phyloP scores from a whole-genome alignment of 2,113 vertebrate genomes.

The Brachypteracias leptosomus region DNA sequence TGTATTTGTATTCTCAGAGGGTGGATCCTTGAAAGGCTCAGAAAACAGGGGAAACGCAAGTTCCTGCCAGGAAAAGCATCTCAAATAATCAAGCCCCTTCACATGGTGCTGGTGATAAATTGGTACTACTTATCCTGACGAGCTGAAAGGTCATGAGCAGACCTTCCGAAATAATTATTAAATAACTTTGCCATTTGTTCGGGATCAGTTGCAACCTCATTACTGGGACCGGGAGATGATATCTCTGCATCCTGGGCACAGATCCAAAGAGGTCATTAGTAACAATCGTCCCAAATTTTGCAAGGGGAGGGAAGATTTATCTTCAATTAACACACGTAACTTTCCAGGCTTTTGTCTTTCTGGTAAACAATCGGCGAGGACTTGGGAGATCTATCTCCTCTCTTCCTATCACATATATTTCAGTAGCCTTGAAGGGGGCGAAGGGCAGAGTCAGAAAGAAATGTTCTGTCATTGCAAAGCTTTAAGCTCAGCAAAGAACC shows the following conservation, averaged over 20 bases:
- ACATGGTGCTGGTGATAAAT: constrained; percentile 56
- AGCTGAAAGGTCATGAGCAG: constrained; percentile 72
- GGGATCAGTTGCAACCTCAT: constrained; percentile 75
- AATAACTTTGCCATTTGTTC: constrained; percentile 77
- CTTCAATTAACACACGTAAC: constrained; percentile 42
- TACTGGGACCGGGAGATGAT: constrained; percentile 70
- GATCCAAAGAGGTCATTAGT: constrained; percentile 73
- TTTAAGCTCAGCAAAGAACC: constrained; percentile 42
- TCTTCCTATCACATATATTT: not conserved
- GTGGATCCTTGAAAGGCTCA: not conserved
- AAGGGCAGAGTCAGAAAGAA: not conserved
- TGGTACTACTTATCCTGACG: constrained; percentile 56
- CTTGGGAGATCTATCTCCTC: not conserved
- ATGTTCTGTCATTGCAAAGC: constrained; percentile 17
- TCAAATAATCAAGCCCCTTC: constrained; percentile 42
- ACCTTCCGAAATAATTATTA: constrained; percentile 73
- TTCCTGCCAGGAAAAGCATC: constrained; percentile 54
- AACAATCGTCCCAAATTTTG: constrained; percentile 65
- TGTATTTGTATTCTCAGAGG: not conserved
- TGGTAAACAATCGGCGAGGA: not conserved
- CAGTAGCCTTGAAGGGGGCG: not conserved
- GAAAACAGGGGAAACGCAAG: not conserved
- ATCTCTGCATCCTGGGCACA: constrained; percentile 65
- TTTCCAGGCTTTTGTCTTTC: constrained; percentile 45
- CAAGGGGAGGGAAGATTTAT: constrained; percentile 59